These are phyloP conservation scores for Mirza zaza DNA, from an alignment of 2,113 vertebrate species.

Conservation along the genomic window DNA sequence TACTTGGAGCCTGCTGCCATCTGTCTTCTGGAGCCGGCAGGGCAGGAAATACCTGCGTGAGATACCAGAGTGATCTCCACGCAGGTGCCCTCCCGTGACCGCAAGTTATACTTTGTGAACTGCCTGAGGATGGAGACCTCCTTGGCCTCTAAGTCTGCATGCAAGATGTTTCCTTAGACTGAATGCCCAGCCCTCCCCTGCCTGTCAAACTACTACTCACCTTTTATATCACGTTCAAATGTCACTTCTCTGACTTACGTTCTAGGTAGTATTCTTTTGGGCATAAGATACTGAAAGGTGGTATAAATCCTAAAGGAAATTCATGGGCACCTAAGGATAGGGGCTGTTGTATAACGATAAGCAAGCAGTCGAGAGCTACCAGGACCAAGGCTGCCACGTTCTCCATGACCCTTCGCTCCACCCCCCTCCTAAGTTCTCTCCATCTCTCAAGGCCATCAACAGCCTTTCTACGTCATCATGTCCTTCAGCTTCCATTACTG, in stretches of 20 bases:
- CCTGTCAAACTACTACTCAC: neutral
- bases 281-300: neutral
- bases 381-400: neutral
- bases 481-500: neutral
- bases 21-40: neutral
- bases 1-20: neutral
- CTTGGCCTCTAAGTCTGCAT: neutral
- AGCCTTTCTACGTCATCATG: neutral
- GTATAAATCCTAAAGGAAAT: neutral
- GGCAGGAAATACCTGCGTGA: neutral
- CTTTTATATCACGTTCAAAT: neutral
- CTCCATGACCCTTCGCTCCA: neutral
- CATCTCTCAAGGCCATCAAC: no score
- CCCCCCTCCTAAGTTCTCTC: neutral
- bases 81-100: neutral
- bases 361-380: neutral
- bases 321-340: neutral
- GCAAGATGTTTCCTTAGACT: neutral
- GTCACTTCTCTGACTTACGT: neutral
- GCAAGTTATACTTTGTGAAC: neutral
- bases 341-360: neutral
- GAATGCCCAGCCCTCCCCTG: neutral
- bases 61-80: fast-evolving
- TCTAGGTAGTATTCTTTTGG: neutral
- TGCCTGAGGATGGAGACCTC: neutral